Evolutionary conservation across 2,888 invertebrate species (phyloP).

Genomic region (Suillia variegata): DNA sequence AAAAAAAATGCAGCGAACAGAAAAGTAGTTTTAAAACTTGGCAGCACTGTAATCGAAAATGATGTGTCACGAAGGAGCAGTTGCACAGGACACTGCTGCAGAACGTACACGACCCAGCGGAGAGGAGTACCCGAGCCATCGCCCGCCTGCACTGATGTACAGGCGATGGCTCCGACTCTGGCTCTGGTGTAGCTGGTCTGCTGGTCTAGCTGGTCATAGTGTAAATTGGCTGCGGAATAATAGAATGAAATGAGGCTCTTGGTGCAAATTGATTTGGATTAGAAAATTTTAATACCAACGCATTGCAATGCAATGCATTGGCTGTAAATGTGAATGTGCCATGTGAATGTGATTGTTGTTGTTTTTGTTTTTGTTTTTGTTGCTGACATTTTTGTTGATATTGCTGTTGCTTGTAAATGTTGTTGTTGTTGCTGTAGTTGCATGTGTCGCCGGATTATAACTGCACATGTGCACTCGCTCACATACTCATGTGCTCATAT

Average conservation of each 20-base stretch:
- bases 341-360: slow-evolving; percentile 1
- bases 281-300: slow-evolving; percentile 43
- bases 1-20: slow-evolving; percentile 23
- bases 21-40: neutral
- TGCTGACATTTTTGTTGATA: slow-evolving; percentile 43
- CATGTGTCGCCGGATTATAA: neutral
- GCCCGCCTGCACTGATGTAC: too few relatives aligned
- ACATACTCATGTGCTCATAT: neutral
- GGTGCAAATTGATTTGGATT: slow-evolving; percentile 60
- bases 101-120: neutral
- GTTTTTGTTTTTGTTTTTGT: slow-evolving; percentile 12
- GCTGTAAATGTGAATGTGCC: slow-evolving; percentile 25
- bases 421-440: neutral
- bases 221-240: slow-evolving; percentile 53
- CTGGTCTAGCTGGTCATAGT: slow-evolving; percentile 19
- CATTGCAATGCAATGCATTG: too few relatives aligned
- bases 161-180: too few relatives aligned
- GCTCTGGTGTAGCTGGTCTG: too few relatives aligned
- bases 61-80: slow-evolving; percentile 41
- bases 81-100: neutral
- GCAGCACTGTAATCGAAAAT: slow-evolving; percentile 45
- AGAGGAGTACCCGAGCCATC: too few relatives aligned
- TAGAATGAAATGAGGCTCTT: slow-evolving; percentile 58
- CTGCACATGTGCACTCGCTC: neutral
- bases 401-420: too few relatives aligned